phyloP scores from a whole-genome alignment of 2,113 vertebrate species.

The Osmerus mordax region DNA sequence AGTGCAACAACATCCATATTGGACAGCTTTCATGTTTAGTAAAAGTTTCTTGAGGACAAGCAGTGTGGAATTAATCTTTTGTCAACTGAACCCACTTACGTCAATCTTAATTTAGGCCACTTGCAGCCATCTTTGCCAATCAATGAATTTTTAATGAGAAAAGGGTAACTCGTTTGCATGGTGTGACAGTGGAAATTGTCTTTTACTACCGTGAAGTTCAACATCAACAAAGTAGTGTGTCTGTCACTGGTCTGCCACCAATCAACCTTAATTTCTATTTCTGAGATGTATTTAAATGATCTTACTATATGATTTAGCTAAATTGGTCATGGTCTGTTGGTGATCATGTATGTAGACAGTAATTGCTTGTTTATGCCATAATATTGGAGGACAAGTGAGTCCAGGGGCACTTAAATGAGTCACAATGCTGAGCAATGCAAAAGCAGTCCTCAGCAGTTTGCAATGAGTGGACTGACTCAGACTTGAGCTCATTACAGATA shows the following conservation, averaged over 20 bases:
- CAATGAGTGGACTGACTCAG: constrained; percentile 29
- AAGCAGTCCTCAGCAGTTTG: constrained; percentile 45
- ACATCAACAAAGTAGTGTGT: constrained; percentile 36
- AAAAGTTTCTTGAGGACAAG: constrained; percentile 14
- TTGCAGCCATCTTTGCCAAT: constrained; percentile 43
- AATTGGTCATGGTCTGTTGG: constrained; percentile 33
- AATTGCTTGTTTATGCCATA: constrained; percentile 61
- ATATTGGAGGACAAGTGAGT: constrained; percentile 44
- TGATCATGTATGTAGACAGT: constrained; percentile 51
- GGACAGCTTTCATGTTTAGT: too few species aligned
- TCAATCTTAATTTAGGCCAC: constrained; percentile 56
- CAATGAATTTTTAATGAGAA: constrained; percentile 56
- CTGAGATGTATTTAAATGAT: constrained; percentile 50
- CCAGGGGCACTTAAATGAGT: constrained; percentile 62
- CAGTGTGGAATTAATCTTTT: constrained; percentile 41
- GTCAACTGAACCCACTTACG: constrained; percentile 18
- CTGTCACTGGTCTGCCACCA: constrained; percentile 15
- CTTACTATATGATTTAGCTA: constrained; percentile 40
- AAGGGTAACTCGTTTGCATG: constrained; percentile 41
- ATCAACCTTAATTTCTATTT: constrained; percentile 38
- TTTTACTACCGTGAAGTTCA: constrained; percentile 47
- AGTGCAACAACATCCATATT: too few species aligned
- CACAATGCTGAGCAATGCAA: constrained; percentile 53
- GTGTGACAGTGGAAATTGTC: constrained; percentile 48
- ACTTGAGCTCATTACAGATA: constrained; percentile 29